phyloP scores from a whole-genome alignment of 2,797 vertebrate species.

The Caiman crocodilus region DNA sequence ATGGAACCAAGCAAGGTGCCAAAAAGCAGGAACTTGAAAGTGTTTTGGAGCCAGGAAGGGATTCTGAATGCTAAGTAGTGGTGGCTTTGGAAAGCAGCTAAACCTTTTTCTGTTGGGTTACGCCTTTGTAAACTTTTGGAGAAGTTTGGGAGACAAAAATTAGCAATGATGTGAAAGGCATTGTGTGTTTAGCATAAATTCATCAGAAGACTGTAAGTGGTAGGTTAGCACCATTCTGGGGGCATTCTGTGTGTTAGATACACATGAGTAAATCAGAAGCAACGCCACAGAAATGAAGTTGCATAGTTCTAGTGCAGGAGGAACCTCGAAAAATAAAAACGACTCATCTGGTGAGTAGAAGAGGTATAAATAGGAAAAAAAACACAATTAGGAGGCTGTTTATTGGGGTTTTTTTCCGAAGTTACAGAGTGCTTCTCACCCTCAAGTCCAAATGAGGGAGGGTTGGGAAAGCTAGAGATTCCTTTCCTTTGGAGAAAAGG shows the following conservation, averaged over 20 bases:
- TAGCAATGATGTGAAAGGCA: conserved; percentile 43
- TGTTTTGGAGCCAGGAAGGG: neutral
- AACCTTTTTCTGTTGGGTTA: conserved; percentile 21
- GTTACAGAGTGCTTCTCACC: neutral
- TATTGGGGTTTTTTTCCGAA: neutral
- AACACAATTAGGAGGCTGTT: neutral
- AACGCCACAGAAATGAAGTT: neutral
- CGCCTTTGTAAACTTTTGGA: neutral
- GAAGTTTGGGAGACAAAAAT: conserved; percentile 2
- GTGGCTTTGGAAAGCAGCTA: conserved; percentile 52
- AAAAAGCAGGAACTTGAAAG: neutral
- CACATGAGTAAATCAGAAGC: neutral
- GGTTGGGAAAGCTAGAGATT: too few species aligned
- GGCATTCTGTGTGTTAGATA: neutral
- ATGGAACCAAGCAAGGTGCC: neutral
- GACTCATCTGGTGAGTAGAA: neutral
- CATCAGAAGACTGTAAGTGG: conserved; percentile 1
- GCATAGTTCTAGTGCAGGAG: neutral
- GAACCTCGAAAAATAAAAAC: neutral
- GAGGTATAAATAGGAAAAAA: too few species aligned
- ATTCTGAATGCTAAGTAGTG: neutral
- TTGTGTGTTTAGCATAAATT: conserved; percentile 38
- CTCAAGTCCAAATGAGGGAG: too few species aligned
- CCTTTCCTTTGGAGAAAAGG: too few species aligned
- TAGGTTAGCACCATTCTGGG: neutral